Percentiles rank a stretch among this genome's conserved stretches.
These are phyloP conservation scores for Mungos mungo DNA, from an alignment of 2,113 vertebrate species.

Conservation along the genomic window DNA sequence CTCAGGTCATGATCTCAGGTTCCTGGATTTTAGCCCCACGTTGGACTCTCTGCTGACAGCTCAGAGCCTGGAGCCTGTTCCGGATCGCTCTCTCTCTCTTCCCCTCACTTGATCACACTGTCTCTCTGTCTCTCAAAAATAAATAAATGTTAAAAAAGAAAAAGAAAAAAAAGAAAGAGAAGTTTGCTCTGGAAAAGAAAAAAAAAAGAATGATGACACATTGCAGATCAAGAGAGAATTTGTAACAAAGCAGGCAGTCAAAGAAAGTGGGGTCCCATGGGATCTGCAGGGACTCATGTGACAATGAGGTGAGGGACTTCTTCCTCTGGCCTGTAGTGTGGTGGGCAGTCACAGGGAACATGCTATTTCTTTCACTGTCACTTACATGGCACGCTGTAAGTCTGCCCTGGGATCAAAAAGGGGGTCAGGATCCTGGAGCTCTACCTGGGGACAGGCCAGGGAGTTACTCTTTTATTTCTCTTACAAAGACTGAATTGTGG, in stretches of 20 bases:
- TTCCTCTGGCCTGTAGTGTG: not conserved
- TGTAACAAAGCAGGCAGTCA: not conserved
- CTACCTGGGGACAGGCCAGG: not conserved
- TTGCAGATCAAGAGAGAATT: not conserved
- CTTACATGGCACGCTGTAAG: not conserved
- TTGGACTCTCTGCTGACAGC: no score
- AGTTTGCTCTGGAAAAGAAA: not conserved
- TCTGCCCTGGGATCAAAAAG: not conserved
- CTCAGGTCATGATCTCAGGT: no score
- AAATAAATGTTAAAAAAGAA: no score
- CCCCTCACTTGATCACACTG: no score
- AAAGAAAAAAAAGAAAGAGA: not conserved
- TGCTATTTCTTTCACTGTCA: not conserved
- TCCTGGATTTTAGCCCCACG: no score
- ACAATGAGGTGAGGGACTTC: not conserved
- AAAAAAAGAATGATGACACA: not conserved
- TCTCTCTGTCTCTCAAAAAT: no score
- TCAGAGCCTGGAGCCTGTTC: no score
- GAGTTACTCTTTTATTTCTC: not conserved
- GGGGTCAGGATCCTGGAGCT: not conserved
- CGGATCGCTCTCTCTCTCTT: no score
- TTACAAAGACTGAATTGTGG: not conserved
- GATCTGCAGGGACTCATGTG: not conserved
- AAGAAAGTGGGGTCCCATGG: fast-evolving
- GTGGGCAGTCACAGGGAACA: not conserved